Evolutionary conservation across 2,113 vertebrate species (phyloP), one percentile per base, ranked within the genome.

Genomic region (Hoplias malabaricus): DNA sequence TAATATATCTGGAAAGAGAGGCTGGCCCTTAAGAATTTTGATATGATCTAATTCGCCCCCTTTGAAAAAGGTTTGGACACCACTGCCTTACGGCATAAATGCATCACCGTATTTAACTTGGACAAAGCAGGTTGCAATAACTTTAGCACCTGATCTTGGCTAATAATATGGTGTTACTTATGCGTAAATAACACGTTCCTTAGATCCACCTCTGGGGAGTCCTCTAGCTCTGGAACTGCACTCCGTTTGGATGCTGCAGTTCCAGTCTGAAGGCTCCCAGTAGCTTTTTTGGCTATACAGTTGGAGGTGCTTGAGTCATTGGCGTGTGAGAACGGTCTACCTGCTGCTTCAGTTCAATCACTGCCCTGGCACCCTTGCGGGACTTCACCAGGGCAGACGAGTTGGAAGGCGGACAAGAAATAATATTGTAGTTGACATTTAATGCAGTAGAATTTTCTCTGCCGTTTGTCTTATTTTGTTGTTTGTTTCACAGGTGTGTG

Each of bases 221-320:
- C 59, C 0, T 89, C 82, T 84, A 89, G 48, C 86, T 74, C 88
- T 93, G 91, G 90, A 92, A 87, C 90, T 93, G 79, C 85, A 87
- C 65, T 86, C 86, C 86, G 66, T 91, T 90, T 42, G 85, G 87
- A 90, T 89, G 86, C 74, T 75, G 90, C 88, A 89, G 92, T 88
- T 93, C 91, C 91, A 92, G 88, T 78, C 79, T 85, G 80, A 84
- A 88, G 87, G 82, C 88, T 87, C 0, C 92, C 91, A 81, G 88
- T 93, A 96, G 95, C 94, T 93, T 95, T 75, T 81, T 74, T 40
- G 88, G 94, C 94, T 95, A 94, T 91, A 93, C 73, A 82, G 93
- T 96, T 90, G 75, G 93, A 94, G 94, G 91, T 95, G 93, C 94
- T 94, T 96, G 93, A 95, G 94, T 95, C 94, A 94, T 95, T 95